A percentile compares a stretch with the other conserved stretches of the same genome.
phyloP scores from a whole-genome alignment of 1,140 invertebrate genomes.

The Philotrypesis tridentata region DNA sequence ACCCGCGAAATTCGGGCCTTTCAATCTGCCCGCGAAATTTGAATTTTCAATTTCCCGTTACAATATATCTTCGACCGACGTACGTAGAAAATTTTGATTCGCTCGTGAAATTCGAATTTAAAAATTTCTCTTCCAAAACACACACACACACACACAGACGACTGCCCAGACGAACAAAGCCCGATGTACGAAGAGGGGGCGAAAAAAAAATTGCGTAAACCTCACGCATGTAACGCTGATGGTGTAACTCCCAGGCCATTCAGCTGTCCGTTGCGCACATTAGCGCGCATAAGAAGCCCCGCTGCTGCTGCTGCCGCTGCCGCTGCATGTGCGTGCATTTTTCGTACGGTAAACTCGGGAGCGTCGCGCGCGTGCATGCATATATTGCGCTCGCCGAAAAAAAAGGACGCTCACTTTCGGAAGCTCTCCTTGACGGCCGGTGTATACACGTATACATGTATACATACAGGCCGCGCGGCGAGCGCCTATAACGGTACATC shows the following conservation, averaged over 20 bases:
- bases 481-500: constrained; percentile 65
- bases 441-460: not conserved
- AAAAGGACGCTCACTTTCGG: constrained; percentile 38
- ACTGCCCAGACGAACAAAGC: not conserved
- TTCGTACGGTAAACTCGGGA: constrained; percentile 28
- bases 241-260: constrained; percentile 21
- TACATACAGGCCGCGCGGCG: not conserved
- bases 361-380: not conserved
- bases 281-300: no score
- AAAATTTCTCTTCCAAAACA: no score
- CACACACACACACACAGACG: no score
- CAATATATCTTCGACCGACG: no score
- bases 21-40: no score
- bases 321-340: not conserved
- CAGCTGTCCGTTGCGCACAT: not conserved
- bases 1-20: no score
- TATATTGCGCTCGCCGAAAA: no score
- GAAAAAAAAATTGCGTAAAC: constrained; percentile 29
- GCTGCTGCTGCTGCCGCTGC: no score
- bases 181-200: not conserved
- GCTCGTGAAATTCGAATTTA: no score
- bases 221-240: constrained; percentile 9
- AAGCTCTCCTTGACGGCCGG: not conserved
- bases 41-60: no score
- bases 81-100: no score